Evolutionary conservation across 2,113 vertebrate genomes (phyloP), one percentile per base, ranked within the genome.

Genomic region (Gavialis gangeticus): DNA sequence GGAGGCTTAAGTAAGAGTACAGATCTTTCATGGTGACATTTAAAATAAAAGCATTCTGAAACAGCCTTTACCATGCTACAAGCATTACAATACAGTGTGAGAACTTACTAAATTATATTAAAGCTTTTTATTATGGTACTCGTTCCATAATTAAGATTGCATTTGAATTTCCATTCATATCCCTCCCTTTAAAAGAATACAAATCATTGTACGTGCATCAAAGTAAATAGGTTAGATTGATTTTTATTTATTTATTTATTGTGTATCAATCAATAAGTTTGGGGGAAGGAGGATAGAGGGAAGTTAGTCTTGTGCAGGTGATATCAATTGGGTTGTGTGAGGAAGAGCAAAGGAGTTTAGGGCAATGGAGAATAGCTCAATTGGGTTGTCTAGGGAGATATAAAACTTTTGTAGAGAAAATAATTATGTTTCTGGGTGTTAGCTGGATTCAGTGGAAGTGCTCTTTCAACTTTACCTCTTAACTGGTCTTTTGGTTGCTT

Each of bases 41-140:
- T 90, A 66, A 90, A 84, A 66, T 89, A 79, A 91, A 89, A 96
- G 84, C 82, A 58, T 86, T 95, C 81, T 89, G 79, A 95, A 96
- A 90, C 46, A n/a, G 62, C 89, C 81, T 87, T 81, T 60, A 91
- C 59, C 76, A 76, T 79, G 12, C 67, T 86, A 25, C 84, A 69
- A 25, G 37, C 91, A 84, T 91, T 79, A 63, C 94, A 91, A 80
- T 82, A 89, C 80, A 82, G 3, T 67, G 22, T 17, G 63, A 92
- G 21, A 75, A 46, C 3, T 69, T 91, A 46, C 84, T 90, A 83
- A 95, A 94, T 93, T 85, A 59, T 86, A 58, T 73, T 75, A 34
- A 30, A 82, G 64, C 83, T 77, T 91, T 92, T 95, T 93, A 86
- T 89, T 82, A 22, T 56, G 64, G 75, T 66, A 88, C 82, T 91